These are phyloP conservation scores for Montipora sp. DNA, from an alignment of 64 coral and sea anemone species.

Conservation along the genomic window DNA sequence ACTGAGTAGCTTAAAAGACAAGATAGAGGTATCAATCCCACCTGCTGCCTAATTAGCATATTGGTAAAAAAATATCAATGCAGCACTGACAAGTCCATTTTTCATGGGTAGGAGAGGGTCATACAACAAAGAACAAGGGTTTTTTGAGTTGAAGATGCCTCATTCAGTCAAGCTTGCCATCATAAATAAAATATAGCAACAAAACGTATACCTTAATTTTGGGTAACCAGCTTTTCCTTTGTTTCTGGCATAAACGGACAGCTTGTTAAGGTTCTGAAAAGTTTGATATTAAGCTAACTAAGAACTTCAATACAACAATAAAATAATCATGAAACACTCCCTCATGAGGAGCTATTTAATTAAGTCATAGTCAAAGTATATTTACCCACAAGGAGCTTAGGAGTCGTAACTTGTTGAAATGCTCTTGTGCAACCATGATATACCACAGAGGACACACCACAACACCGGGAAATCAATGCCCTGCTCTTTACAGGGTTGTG, in stretches of 20 bases:
- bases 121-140: too few relatives aligned
- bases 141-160: neutral
- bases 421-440: too few relatives aligned
- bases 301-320: neutral
- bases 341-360: too few relatives aligned
- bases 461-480: too few relatives aligned
- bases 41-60: too few relatives aligned
- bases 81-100: neutral
- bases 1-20: constrained; percentile 77
- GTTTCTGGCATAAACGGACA: constrained; percentile 89
- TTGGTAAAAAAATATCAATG: too few relatives aligned
- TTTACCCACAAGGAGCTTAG: too few relatives aligned
- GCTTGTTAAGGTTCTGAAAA: constrained; percentile 89
- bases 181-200: neutral
- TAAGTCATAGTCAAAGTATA: too few relatives aligned
- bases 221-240: constrained; percentile 95
- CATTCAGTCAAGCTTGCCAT: neutral
- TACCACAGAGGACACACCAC: too few relatives aligned
- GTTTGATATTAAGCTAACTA: neutral
- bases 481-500: too few relatives aligned
- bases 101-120: neutral
- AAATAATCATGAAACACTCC: neutral
- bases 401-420: too few relatives aligned
- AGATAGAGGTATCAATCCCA: neutral
- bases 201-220: constrained; percentile 67